Conservation (phyloP, 30 jellyfish, hydroid and myxozoan species). For the Aurelia aurita complex sp. Pacific region DNA sequence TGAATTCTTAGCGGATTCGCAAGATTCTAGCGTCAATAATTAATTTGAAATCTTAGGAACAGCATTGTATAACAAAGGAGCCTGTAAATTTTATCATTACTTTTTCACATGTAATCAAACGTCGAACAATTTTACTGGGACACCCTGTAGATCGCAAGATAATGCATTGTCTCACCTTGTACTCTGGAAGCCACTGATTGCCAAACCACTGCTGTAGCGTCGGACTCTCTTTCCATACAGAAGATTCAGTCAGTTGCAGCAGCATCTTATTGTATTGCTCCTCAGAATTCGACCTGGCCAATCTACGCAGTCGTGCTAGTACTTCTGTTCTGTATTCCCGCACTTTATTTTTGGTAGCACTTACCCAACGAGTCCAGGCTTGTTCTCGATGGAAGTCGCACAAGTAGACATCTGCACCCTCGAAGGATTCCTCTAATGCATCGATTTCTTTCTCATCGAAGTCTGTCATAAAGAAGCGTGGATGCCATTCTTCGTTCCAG, state of each 20-base stretch:
- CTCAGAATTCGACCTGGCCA: constrained; percentile 22
- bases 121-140: too few species aligned
- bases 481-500: constrained; percentile 56
- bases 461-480: constrained; percentile 53
- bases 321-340: constrained; percentile 21
- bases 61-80: too few species aligned
- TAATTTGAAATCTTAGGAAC: too few species aligned
- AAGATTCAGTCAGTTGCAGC: constrained; percentile 10
- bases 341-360: constrained; percentile 16
- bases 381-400: constrained; percentile 67
- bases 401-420: constrained; percentile 24
- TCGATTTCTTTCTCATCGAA: constrained; percentile 55
- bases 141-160: not conserved
- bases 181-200: constrained; percentile 34
- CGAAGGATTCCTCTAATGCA: constrained; percentile 23
- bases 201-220: constrained; percentile 32
- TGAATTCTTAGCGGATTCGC: too few species aligned
- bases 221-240: constrained; percentile 15
- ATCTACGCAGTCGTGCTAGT: constrained; percentile 17
- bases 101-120: too few species aligned
- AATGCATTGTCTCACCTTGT: constrained; percentile 10
- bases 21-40: too few species aligned
- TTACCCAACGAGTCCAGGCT: constrained; percentile 61
- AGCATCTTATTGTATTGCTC: not conserved
- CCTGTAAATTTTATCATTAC: too few species aligned